Conservation (phyloP, 2,797 vertebrate genomes). For the Falco columbarius region DNA sequence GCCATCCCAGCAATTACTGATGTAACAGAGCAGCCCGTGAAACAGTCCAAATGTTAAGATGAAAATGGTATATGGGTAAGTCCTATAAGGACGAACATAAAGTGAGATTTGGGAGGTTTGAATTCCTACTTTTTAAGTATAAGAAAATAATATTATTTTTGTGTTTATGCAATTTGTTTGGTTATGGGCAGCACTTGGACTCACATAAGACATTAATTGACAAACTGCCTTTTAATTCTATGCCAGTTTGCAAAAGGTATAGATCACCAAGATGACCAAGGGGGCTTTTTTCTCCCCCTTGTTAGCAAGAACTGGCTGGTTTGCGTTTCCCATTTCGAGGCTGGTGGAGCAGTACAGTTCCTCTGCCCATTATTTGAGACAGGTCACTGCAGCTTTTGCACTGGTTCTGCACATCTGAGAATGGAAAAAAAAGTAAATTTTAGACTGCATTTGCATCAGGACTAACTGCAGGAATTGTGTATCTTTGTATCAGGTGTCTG, state of each 20-base stretch:
- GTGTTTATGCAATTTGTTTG: background rate
- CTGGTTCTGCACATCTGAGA: background rate
- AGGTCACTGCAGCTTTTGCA: background rate
- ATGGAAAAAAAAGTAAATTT: background rate
- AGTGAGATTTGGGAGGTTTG: background rate
- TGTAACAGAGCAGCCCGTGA: background rate
- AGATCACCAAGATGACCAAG: background rate
- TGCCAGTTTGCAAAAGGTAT: background rate
- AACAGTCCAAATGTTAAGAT: background rate
- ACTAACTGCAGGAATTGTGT: background rate
- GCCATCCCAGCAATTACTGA: background rate
- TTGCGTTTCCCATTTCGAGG: background rate
- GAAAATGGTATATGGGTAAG: rapidly evolving
- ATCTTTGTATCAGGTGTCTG: background rate
- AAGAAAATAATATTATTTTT: background rate
- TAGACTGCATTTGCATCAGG: background rate
- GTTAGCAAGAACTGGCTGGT: background rate
- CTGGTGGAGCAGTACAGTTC: background rate
- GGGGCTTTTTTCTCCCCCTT: background rate
- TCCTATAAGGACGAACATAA: background rate
- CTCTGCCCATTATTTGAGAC: background rate
- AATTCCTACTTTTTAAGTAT: background rate
- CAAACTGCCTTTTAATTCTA: background rate
- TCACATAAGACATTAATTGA: rapidly evolving
- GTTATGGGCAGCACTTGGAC: background rate